These are phyloP conservation scores for Labroides dimidiatus DNA, from an alignment of 2,797 vertebrate species.

Conservation along the genomic window DNA sequence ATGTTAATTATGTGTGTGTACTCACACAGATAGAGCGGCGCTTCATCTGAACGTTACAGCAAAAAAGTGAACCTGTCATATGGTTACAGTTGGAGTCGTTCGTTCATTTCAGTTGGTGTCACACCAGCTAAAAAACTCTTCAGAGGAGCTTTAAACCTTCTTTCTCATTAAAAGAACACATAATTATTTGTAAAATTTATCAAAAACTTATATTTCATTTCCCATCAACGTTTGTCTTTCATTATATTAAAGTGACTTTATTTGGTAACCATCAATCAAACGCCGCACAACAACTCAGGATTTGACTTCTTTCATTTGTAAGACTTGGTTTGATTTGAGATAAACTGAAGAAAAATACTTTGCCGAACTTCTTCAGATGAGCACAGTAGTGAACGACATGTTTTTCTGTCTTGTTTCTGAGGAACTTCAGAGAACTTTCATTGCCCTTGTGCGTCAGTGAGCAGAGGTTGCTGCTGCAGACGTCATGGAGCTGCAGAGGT, in stretches of 20 bases:
- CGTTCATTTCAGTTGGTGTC: too few species aligned
- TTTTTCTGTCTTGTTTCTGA: slow-evolving; percentile 10
- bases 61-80: background rate
- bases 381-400: slow-evolving; percentile 13
- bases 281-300: too few species aligned
- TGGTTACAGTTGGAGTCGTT: background rate
- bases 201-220: too few species aligned
- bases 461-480: slow-evolving; percentile 50
- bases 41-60: slow-evolving; percentile 26
- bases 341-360: background rate
- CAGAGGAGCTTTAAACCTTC: too few species aligned
- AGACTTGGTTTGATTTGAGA: background rate
- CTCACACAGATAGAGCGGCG: slow-evolving; percentile 21
- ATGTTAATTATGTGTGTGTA: slow-evolving; percentile 39
- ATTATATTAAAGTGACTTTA: too few species aligned
- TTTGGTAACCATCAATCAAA: too few species aligned
- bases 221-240: too few species aligned
- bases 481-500: slow-evolving; percentile 53
- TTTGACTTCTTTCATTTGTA: too few species aligned
- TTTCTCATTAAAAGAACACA: background rate
- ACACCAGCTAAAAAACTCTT: too few species aligned
- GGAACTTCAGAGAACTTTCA: slow-evolving; percentile 33
- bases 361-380: background rate
- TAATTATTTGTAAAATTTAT: too few species aligned
- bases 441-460: slow-evolving; percentile 58